Base-by-base conservation (phyloP, 1,140 invertebrate genomes). In the Ceratosolen solmsi region DNA sequence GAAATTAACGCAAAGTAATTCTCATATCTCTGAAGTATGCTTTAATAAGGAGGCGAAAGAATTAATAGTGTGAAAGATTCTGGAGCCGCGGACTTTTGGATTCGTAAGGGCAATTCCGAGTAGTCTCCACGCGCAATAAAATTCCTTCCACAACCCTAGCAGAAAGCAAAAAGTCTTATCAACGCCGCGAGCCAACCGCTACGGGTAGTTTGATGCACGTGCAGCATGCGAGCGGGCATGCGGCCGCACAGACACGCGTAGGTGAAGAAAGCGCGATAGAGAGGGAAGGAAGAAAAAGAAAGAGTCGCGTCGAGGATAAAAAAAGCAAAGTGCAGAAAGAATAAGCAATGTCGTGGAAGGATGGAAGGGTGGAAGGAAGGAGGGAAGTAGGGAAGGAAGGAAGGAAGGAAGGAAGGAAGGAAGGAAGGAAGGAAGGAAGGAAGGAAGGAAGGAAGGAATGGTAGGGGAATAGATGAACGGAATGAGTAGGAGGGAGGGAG, bases 401-500 rank as follows among this genome's bases (percentile, higher is more conserved):
- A n/a, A n/a, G n/a, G n/a, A n/a, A n/a, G n/a, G n/a, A n/a, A n/a
- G n/a, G n/a, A n/a, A n/a, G n/a, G n/a, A n/a, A n/a, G n/a, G 5
- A n/a, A 41, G 22, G 22, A 51, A 41, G 0, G 38, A 65, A 3
- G 38, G 36, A 36, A 22, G 30, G 72, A 17, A 74, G 51, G 38
- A 36, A 63, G 25, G 58, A 76, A 76, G 36, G n/a, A 41, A 74
- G 33, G 20, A 56, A n/a, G 41, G 27, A 74, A 20, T 27, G 33
- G 80, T 7, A 22, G 46, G 65, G 70, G 36, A 36, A 36, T 25
- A 27, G 51, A 60, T 33, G 73, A 25, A 36, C 54, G 36, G 76
- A 83, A 60, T 65, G 54, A 13, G 22, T 5, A 41, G 82, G 82
- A 70, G 63, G 60, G 54, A 68, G 75, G 75, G 68, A 68, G 76